Percentiles rank a stretch among this genome's conserved stretches.
phyloP scores from a whole-genome alignment of 2,113 vertebrate species.

The Oncorhynchus mykiss region DNA sequence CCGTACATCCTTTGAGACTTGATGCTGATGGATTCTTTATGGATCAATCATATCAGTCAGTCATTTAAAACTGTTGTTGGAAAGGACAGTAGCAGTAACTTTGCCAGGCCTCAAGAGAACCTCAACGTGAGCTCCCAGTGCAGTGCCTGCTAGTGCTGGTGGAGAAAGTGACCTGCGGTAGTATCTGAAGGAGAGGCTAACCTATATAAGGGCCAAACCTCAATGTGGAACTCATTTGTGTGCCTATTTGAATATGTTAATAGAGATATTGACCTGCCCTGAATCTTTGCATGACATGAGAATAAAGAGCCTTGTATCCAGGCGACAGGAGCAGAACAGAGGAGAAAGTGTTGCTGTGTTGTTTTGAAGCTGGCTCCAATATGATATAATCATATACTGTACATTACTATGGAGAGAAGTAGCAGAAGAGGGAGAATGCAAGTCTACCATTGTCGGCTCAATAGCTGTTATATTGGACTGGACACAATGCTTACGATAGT shows the following conservation, averaged over 20 bases:
- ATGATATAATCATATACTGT: background rate
- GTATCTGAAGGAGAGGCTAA: background rate
- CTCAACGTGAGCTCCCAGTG: no score
- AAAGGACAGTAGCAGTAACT: no score
- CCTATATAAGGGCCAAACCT: background rate
- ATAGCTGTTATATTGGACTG: background rate
- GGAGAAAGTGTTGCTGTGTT: background rate
- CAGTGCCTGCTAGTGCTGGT: background rate
- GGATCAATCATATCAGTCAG: no score
- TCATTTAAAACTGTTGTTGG: no score
- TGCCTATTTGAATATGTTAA: conserved; percentile 69
- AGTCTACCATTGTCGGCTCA: background rate
- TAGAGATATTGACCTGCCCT: conserved; percentile 30
- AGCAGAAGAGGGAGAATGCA: background rate
- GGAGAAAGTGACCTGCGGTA: background rate
- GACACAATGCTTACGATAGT: no score
- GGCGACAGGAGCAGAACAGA: background rate
- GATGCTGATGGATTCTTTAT: no score
- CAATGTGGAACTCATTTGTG: conserved; percentile 55
- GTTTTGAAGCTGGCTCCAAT: background rate
- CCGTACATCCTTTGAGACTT: no score
- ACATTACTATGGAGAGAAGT: background rate
- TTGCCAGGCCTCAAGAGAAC: no score
- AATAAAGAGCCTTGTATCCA: conserved; percentile 26
- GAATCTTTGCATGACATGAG: conserved; percentile 53